phyloP scores from a whole-genome alignment of 2,113 vertebrate genomes.

The Coptodon bakossiorum region DNA sequence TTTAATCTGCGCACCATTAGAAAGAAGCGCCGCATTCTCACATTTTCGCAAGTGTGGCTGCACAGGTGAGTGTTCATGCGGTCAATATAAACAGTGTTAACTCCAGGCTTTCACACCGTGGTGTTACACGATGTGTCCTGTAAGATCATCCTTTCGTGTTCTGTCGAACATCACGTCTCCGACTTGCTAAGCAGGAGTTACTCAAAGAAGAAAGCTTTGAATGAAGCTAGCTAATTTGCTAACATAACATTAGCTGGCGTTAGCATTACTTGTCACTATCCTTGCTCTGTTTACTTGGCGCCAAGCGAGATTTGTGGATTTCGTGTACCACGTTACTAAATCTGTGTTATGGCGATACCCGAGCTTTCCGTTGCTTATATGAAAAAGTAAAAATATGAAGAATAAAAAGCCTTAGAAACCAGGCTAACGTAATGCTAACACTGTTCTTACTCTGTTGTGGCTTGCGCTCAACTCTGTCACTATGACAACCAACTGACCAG shows the following conservation, averaged over 20 bases:
- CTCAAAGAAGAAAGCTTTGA: background rate
- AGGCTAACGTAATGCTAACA: background rate
- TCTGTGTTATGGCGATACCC: fast-evolving
- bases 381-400: background rate
- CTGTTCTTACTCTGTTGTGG: background rate
- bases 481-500: constrained; percentile 63
- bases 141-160: fast-evolving
- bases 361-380: background rate
- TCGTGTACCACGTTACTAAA: fast-evolving
- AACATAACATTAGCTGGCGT: constrained; percentile 31
- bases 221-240: constrained; percentile 40
- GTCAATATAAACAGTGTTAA: background rate
- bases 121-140: fast-evolving
- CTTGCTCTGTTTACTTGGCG: background rate
- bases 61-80: constrained; percentile 46
- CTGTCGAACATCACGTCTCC: fast-evolving
- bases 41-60: constrained; percentile 47
- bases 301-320: too few relatives aligned
- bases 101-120: fast-evolving
- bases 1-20: constrained; percentile 21
- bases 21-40: constrained; percentile 61
- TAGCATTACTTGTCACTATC: background rate
- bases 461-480: constrained; percentile 28
- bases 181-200: background rate
- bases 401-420: background rate